Evolutionary conservation across 2,797 vertebrate genomes (phyloP).

Genomic region (Ataeniobius toweri): DNA sequence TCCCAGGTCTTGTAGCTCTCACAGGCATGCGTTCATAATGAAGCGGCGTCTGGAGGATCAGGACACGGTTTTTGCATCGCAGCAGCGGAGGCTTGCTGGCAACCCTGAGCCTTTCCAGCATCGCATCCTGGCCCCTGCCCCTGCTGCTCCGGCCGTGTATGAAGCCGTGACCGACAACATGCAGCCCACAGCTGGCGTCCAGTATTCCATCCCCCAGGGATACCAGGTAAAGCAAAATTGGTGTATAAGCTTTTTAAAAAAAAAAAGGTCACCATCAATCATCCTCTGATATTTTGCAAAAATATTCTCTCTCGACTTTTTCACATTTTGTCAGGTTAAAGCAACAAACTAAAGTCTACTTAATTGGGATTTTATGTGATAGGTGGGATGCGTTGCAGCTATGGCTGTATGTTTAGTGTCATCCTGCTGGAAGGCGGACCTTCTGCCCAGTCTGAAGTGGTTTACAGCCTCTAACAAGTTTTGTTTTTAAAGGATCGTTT

Average conservation of each 20-base stretch:
- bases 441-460: neutral
- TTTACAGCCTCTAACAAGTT: neutral
- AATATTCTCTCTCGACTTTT: neutral
- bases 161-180: slow-evolving; percentile 92
- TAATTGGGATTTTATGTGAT: neutral
- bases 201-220: slow-evolving; percentile 95
- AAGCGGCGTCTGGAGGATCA: slow-evolving; percentile 98
- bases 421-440: neutral
- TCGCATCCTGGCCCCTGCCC: slow-evolving; percentile 91
- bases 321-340: neutral
- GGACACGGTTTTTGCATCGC: slow-evolving; percentile 93
- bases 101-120: slow-evolving; percentile 92
- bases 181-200: slow-evolving; percentile 94
- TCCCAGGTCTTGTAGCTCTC: slow-evolving; percentile 70
- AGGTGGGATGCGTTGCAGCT: no score
- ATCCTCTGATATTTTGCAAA: neutral
- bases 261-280: neutral
- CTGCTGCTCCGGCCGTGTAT: slow-evolving; percentile 90
- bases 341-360: neutral
- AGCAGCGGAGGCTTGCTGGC: slow-evolving; percentile 86
- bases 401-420: no score
- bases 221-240: slow-evolving; percentile 86
- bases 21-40: slow-evolving; percentile 96
- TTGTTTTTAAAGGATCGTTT: no score
- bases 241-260: neutral